Evolutionary conservation across 1,140 invertebrate genomes (phyloP), one percentile per base, ranked within the genome.

Genomic region (Agrilus planipennis): DNA sequence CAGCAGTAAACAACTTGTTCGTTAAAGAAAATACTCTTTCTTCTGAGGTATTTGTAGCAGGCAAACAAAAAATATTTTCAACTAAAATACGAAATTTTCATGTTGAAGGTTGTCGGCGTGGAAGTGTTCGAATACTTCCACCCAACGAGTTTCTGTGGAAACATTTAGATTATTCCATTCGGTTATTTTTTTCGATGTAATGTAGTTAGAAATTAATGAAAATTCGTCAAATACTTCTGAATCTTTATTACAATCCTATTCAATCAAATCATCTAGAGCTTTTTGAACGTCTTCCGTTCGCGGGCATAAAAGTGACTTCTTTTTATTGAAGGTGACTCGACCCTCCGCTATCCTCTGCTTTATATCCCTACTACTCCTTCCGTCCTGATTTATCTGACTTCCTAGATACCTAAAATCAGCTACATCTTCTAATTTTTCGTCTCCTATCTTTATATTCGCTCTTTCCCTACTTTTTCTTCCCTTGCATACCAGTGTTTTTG

Each of bases 271-370:
- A 44, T 46, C 42, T 42, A 34, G 21, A 14, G 23, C 31, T 19
- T 45, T 45, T 32, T 48, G 55, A 30, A 58, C 20, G 7, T 54
- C 50, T 53, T 49, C 50, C 52, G n/a, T n/a, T n/a, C n/a, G n/a
- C n/a, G n/a, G n/a, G n/a, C n/a, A n/a, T n/a, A n/a, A n/a, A n/a
- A n/a, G n/a, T n/a, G n/a, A n/a, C n/a, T n/a, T n/a, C n/a, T n/a
- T n/a, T n/a, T n/a, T n/a, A n/a, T n/a, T n/a, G n/a, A n/a, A n/a
- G n/a, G n/a, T n/a, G n/a, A n/a, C n/a, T n/a, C n/a, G n/a, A n/a
- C n/a, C n/a, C n/a, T n/a, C n/a, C n/a, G n/a, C n/a, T n/a, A n/a
- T n/a, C n/a, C n/a, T n/a, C n/a, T n/a, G n/a, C n/a, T n/a, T n/a
- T n/a, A n/a, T n/a, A n/a, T n/a, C n/a, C n/a, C n/a, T n/a, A n/a